Conservation (phyloP, 2,113 vertebrate species). For the Microcebus lehilahytsara region DNA sequence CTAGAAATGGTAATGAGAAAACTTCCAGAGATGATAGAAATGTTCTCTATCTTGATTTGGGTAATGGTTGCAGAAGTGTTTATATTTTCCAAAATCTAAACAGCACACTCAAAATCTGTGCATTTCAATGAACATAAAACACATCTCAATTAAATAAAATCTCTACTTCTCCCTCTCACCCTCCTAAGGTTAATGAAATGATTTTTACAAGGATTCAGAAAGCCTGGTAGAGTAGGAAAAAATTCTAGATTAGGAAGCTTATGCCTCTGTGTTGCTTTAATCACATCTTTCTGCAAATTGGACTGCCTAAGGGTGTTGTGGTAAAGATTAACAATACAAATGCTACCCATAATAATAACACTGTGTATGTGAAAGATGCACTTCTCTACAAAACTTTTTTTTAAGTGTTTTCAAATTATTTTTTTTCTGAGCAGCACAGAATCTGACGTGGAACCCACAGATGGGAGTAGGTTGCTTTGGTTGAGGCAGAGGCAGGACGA, state of each 20-base stretch:
- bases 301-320: neutral
- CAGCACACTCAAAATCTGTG: neutral
- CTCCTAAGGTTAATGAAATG: neutral
- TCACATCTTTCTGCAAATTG: neutral
- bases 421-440: too few species aligned
- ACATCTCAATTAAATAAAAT: neutral
- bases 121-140: neutral
- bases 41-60: neutral
- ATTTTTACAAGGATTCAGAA: neutral
- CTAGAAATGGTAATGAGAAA: neutral
- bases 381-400: neutral
- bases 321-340: neutral
- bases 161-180: neutral
- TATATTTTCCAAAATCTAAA: neutral
- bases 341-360: neutral
- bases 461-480: too few species aligned
- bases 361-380: neutral
- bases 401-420: neutral
- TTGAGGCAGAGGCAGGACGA: too few species aligned
- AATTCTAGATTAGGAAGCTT: neutral
- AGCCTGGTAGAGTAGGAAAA: neutral
- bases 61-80: neutral
- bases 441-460: too few species aligned
- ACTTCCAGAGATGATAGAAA: neutral
- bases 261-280: neutral